These are phyloP conservation scores for Chloromyia formosa DNA, from an alignment of 2,888 invertebrate genomes.

Conservation along the genomic window DNA sequence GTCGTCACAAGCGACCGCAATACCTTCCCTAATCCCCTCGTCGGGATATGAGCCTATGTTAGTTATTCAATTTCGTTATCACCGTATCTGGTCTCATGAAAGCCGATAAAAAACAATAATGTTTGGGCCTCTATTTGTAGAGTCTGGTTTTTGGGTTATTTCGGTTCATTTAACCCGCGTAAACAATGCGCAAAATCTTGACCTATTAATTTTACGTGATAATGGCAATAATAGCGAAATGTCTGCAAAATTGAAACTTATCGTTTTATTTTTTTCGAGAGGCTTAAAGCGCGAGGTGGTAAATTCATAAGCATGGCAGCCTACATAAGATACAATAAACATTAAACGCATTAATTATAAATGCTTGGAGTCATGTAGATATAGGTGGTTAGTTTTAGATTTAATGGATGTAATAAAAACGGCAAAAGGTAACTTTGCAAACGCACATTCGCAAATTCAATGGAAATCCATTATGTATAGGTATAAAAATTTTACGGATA, in stretches of 20 bases:
- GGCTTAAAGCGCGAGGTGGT: background rate
- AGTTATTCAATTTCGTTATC: conserved; percentile 31
- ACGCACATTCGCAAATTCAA: too few species aligned
- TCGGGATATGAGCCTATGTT: background rate
- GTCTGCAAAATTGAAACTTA: background rate
- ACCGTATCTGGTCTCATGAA: conserved; percentile 6
- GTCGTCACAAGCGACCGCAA: conserved; percentile 15
- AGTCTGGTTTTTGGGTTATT: conserved; percentile 30
- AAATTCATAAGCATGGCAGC: conserved; percentile 12
- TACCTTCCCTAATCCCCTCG: conserved; percentile 7
- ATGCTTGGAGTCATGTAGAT: too few species aligned
- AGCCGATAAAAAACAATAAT: conserved; percentile 23
- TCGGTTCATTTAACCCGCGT: conserved; percentile 23
- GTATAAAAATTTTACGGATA: too few species aligned
- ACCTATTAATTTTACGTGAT: conserved; percentile 40
- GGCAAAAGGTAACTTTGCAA: too few species aligned
- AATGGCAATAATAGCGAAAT: conserved; percentile 3
- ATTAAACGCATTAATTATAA: background rate
- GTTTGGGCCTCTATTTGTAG: conserved; percentile 18
- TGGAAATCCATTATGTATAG: too few species aligned
- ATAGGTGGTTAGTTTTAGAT: conserved; percentile 23
- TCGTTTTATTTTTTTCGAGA: background rate
- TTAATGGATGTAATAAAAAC: background rate
- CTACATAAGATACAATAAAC: conserved; percentile 17
- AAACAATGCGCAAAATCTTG: conserved; percentile 43